Conservation (phyloP, 2,797 vertebrate genomes). For the Pelodytes ibericus region DNA sequence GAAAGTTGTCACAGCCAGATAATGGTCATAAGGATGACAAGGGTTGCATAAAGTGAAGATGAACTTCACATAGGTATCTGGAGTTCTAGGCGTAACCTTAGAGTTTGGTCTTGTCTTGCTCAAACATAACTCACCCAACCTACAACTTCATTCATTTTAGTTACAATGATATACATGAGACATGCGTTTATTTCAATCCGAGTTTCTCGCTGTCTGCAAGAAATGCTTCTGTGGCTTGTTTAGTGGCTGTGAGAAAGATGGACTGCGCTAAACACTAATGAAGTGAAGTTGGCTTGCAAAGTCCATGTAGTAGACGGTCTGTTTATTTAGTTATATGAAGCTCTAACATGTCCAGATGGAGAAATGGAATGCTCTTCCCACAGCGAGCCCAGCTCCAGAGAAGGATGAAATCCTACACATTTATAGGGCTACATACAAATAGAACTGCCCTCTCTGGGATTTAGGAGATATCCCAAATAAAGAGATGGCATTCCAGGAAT, state of each 20-base stretch:
- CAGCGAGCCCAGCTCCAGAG: background rate
- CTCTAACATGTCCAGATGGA: slow-evolving; percentile 43
- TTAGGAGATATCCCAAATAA: slow-evolving; percentile 52
- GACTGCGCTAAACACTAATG: background rate
- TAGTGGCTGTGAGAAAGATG: background rate
- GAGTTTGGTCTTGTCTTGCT: no score
- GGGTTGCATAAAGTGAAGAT: no score
- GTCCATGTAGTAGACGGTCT: slow-evolving; percentile 24
- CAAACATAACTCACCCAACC: background rate
- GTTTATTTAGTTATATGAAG: slow-evolving; percentile 49
- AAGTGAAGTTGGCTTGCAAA: background rate
- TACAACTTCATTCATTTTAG: background rate
- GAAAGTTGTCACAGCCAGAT: no score
- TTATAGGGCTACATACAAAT: slow-evolving; percentile 27
- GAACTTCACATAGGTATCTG: no score
- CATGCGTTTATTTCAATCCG: background rate
- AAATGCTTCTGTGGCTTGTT: background rate
- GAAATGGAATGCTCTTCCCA: slow-evolving; percentile 28
- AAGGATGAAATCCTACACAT: slow-evolving; percentile 43
- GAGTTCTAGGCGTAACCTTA: no score
- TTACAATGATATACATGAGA: no score
- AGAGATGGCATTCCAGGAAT: slow-evolving; percentile 51
- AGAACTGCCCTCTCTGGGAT: slow-evolving; percentile 36
- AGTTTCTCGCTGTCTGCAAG: background rate
- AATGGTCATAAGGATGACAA: no score